Base-by-base conservation (phyloP, 2,113 vertebrate genomes). In the Dolichallabes microphthalmus region DNA sequence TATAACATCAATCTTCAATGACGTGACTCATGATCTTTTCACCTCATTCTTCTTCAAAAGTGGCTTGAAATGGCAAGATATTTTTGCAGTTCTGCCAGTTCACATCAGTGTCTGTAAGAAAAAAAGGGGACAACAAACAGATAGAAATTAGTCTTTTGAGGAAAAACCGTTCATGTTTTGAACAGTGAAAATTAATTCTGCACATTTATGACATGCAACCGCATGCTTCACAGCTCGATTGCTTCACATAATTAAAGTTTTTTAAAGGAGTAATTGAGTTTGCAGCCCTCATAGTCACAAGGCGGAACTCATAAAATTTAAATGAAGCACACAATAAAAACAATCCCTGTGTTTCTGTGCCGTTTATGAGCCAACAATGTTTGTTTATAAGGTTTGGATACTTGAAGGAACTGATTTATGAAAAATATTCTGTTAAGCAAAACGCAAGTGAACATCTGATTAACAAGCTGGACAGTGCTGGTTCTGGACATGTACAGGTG, bases 11-110 rank as follows among this genome's bases (percentile, higher is more conserved):
- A 88, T 91, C 83, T 30, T 77, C 81, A 89, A 92, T 87, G 88
- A 85, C 83, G 88, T 84, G 89, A 88, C 83, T 92, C 94, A 95
- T 95, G 92, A 90, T 53, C 76, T 85, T 85, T 75, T 83, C 58
- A 85, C 52, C 71, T 63, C 58, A 45, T 80, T 83, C 66, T 83
- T 82, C 83, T 61, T 68, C 6, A 7, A 52, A 85, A 78, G 52
- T 20, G 52, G 57, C 11, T 57, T 35, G 27, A 82, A 88, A 19
- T 14, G 25, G n/a, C 7, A 8, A 11, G 32, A 22, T 4, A 53
- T 25, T 17, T 64, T n/a, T 63, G 14, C 20, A 69, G 75, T 27
- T 82, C 73, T 80, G 45, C 64, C 15, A 27, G 32, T 81, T 20
- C 58, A 57, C 50, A 35, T 66, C 50, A 27, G 83, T 22, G 76